Evolutionary conservation across 2,797 vertebrate genomes (phyloP), one percentile per base, ranked within the genome.

Genomic region (Toxotes lorentzi): DNA sequence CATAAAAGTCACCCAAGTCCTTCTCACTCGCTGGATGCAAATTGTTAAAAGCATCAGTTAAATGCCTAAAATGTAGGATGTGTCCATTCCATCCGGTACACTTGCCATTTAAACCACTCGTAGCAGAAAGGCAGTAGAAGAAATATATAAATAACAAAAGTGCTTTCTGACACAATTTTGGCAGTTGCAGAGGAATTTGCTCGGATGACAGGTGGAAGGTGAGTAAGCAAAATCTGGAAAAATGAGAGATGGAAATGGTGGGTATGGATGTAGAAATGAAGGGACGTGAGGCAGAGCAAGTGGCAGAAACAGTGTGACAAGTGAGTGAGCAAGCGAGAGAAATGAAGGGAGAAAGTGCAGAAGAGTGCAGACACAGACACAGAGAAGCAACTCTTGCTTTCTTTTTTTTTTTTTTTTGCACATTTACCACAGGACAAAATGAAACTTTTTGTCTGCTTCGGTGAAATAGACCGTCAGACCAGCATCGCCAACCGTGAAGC

Each of bases 171-270:
- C 58, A 85, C 58, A 75, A 35, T 77, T 85, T 84, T 89, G 65
- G 73, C 85, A 88, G 63, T 48, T 79, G 69, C 47, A 45, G 78
- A 75, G 57, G 45, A 83, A 79, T 79, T 61, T 70, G 64, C 34
- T 60, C 1, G 27, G 58, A 68, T 78, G 82, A 86, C 86, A 86
- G 72, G 81, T 82, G 77, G 76, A 80, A 78, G 73, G 68, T 82
- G 86, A 88, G 64, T 78, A 73, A 88, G 87, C 77, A 82, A 59
- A 84, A 84, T 76, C 48, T 62, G 58, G 59, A 67, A 58, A 76
- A 82, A 76, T 76, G 61, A 76, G 76, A 84, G 65, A 82, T 72
- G 50, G 76, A 87, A 79, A 84, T 64, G 47, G 60, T 43, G 53
- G 64, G 71, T 76, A 61, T 54, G 60, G 64, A 48, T 78, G 77